Evolutionary conservation across 1,140 invertebrate species (phyloP).

Genomic region (Heliconius melpomene): DNA sequence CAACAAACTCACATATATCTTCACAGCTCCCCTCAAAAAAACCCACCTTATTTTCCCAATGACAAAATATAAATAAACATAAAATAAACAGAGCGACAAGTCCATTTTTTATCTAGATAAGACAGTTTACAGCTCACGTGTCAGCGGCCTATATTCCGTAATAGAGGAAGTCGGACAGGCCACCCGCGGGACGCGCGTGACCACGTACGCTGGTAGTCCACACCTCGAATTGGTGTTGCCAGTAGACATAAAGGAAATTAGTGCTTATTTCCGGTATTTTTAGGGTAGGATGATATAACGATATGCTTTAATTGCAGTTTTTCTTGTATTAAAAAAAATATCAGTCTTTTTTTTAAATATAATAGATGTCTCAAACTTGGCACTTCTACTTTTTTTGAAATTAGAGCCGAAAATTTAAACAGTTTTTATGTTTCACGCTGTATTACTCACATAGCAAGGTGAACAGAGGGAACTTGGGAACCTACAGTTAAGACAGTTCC

Average conservation of each 20-base stretch:
- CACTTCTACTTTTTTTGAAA: too few relatives aligned
- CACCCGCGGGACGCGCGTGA: constrained; percentile 49
- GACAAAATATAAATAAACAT: not conserved
- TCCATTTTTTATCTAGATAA: constrained; percentile 18
- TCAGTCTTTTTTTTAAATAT: too few relatives aligned
- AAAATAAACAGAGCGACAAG: not conserved
- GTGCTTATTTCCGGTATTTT: not conserved
- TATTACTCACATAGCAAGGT: too few relatives aligned
- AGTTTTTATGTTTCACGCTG: too few relatives aligned
- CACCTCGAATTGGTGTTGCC: not conserved
- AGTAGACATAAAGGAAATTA: not conserved
- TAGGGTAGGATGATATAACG: not conserved
- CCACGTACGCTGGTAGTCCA: constrained; percentile 13
- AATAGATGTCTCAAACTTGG: too few relatives aligned
- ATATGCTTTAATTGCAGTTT: not conserved
- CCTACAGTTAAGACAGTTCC: too few relatives aligned
- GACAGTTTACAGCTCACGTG: constrained; percentile 36
- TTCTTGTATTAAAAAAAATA: not conserved
- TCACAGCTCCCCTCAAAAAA: too few relatives aligned
- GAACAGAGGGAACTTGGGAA: too few relatives aligned
- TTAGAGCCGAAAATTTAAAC: too few relatives aligned
- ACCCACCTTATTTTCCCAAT: not conserved
- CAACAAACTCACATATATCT: not conserved
- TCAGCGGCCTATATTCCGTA: constrained; percentile 51
- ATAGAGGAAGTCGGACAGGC: constrained; percentile 50